Percentiles rank a stretch among this genome's conserved stretches.
Conservation (phyloP, 2,888 invertebrate species). For the Drosophila mercatorum region DNA sequence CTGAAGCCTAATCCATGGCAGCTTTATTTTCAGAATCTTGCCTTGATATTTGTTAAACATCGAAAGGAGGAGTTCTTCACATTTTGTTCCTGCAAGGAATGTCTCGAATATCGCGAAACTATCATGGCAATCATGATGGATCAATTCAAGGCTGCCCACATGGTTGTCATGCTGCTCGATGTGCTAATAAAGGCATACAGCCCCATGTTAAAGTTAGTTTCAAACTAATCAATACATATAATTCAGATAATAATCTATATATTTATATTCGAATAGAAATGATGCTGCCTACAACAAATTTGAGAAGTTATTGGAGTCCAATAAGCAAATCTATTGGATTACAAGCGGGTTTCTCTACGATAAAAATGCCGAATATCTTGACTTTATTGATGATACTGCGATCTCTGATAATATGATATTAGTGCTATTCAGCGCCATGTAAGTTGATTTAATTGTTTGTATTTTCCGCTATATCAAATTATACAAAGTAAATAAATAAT, state of each 20-base stretch:
- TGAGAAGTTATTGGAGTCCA: constrained; percentile 81
- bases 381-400: constrained; percentile 83
- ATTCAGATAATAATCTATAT: not conserved
- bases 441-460: constrained; percentile 49
- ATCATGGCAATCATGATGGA: constrained; percentile 83
- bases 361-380: constrained; percentile 83
- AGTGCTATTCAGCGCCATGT: constrained; percentile 84
- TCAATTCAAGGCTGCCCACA: constrained; percentile 83
- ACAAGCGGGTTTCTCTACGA: constrained; percentile 83
- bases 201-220: constrained; percentile 82
- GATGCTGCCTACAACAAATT: constrained; percentile 82
- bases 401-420: constrained; percentile 84
- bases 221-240: not conserved
- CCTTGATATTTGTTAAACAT: constrained; percentile 82
- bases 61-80: constrained; percentile 82
- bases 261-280: constrained; percentile 64
- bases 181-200: constrained; percentile 83
- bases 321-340: constrained; percentile 83
- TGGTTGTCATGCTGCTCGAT: constrained; percentile 83
- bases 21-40: constrained; percentile 80
- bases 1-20: constrained; percentile 68
- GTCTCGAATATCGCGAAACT: constrained; percentile 83
- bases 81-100: constrained; percentile 83
- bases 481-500: not conserved
- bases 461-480: not conserved